phyloP scores from a whole-genome alignment of 2,888 invertebrate genomes.

The Parascotia fuliginaria region DNA sequence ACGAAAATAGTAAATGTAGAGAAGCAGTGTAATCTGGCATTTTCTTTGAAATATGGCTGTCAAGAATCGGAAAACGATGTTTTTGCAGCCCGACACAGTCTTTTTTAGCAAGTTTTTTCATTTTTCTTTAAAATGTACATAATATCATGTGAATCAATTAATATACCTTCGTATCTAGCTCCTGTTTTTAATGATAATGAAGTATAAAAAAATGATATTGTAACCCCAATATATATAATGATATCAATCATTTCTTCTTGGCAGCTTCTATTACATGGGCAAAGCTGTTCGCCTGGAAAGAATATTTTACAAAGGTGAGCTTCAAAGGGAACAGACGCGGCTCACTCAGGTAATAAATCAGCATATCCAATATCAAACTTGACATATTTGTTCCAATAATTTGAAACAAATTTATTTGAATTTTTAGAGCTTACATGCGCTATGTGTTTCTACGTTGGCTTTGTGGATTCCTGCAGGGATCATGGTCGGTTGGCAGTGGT shows the following conservation, averaged over 20 bases:
- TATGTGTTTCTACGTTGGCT: constrained; percentile 71
- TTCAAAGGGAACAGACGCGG: constrained; percentile 72
- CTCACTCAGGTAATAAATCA: constrained; percentile 68
- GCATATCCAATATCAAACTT: background rate
- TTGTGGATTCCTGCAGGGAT: constrained; percentile 83
- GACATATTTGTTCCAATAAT: background rate
- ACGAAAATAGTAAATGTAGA: too few relatives aligned
- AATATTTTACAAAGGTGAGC: constrained; percentile 75
- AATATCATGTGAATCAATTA: too few relatives aligned
- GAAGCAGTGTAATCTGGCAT: too few relatives aligned
- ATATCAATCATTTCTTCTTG: constrained; percentile 23
- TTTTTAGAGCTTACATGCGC: constrained; percentile 71
- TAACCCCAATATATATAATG: background rate
- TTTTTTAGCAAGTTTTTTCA: too few relatives aligned
- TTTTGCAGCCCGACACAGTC: too few relatives aligned
- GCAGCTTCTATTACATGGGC: constrained; percentile 79
- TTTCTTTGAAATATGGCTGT: too few relatives aligned
- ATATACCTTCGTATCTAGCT: too few relatives aligned
- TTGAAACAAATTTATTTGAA: background rate
- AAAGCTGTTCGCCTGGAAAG: constrained; percentile 75
- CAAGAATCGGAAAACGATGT: too few relatives aligned
- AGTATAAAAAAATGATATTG: background rate
- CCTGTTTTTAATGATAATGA: too few relatives aligned
- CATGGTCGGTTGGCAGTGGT: constrained; percentile 78
- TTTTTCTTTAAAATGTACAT: too few relatives aligned